Evolutionary conservation across 1,140 invertebrate genomes (phyloP).

Genomic region (Drosophila tani): DNA sequence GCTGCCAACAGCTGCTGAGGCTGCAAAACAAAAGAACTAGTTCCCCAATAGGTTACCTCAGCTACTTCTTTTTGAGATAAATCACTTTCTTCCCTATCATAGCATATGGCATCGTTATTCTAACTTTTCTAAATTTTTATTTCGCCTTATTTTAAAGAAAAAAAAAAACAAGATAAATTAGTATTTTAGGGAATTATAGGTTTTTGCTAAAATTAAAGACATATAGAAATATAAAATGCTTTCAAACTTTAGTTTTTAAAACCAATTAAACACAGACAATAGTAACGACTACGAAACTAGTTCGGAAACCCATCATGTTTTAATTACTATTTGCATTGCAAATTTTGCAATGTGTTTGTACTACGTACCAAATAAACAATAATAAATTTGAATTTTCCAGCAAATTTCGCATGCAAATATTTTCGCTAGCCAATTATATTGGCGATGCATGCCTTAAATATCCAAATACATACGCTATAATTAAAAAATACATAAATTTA

Average conservation of each 20-base stretch:
- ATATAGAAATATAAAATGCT: no score
- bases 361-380: background rate
- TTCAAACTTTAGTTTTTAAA: no score
- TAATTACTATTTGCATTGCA: conserved; percentile 21
- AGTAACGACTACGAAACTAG: no score
- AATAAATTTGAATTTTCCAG: conserved; percentile 21
- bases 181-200: no score
- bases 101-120: no score
- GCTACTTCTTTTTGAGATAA: background rate
- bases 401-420: conserved; percentile 33
- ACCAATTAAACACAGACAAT: no score
- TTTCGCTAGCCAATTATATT: conserved; percentile 1
- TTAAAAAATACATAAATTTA: conserved; percentile 23
- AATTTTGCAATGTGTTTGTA: no score
- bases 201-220: no score
- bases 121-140: background rate
- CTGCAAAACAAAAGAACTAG: conserved; percentile 42
- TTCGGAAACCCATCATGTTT: background rate
- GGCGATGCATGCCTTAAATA: conserved; percentile 15
- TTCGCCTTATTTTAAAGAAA: background rate
- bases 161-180: no score
- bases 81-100: no score
- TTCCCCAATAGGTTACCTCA: conserved; percentile 17
- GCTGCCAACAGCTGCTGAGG: conserved; percentile 24
- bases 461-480: conserved; percentile 7